Base-by-base conservation (phyloP, 2,113 vertebrate species). In the Rhizomys pruinosus region DNA sequence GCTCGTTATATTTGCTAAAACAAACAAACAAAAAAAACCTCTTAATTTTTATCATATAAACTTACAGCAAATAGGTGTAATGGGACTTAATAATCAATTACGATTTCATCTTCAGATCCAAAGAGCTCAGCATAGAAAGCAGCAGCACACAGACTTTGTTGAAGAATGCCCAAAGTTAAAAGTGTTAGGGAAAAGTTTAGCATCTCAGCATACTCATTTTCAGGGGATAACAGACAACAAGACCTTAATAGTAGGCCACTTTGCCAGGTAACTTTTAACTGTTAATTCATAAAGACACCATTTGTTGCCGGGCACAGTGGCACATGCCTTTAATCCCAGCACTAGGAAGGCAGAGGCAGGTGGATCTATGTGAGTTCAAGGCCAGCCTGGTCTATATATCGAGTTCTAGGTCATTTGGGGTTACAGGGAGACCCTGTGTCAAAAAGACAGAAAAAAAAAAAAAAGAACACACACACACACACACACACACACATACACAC, bases 1-100 rank as follows among this genome's bases (percentile, higher is more conserved):
- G 76, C 71, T 96, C 93, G 97, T 97, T 97, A 97, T 25, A 95
- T 94, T 57, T 91, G 87, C 79, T 76, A 97, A 92, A 97, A 91
- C 82, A 92, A 94, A 93, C 97, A 97, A 73, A 44, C n/a, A n/a
- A n/a, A n/a, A n/a, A n/a, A n/a, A n/a, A n/a, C n/a, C n/a, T 57
- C 79, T 52, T 72, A 80, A 93, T 89, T 63, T 96, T 96, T 94
- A 89, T 89, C 52, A 37, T 47, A 90, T 61, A 93, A 96, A 73
- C 55, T 32, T 93, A 74, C 74, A 87, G 92, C 71, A 97, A 94
- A 89, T 91, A 96, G 97, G 96, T 52, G 42, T 94, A 97, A 95
- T 85, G 74, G 94, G 47, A 19, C 59, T 95, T 94, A 96, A 96
- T 44, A 96, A 84, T 82, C 95, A 89, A 92, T 89, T 92, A 77